Evolutionary conservation across 35 echinoderm and acorn worm genomes (phyloP).

Genomic region (Lytechinus pictus): DNA sequence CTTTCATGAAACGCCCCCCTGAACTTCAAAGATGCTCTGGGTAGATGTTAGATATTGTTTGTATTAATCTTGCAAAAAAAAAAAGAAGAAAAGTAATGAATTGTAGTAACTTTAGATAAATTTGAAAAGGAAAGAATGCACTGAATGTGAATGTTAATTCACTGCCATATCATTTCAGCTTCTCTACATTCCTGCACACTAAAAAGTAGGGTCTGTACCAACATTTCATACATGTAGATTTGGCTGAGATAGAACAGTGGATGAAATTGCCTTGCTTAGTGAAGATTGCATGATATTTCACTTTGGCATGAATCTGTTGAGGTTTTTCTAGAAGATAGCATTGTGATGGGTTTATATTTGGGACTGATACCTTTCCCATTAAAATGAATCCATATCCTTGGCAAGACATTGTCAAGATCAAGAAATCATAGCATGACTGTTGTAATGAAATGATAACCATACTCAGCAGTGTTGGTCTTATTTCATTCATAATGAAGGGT

Average conservation of each 20-base stretch:
- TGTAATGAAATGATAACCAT: too few relatives aligned
- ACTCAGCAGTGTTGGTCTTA: too few relatives aligned
- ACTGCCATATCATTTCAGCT: conserved; percentile 2
- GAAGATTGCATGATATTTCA: too few relatives aligned
- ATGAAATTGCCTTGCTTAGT: too few relatives aligned
- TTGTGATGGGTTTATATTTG: background rate
- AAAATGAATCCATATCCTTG: too few relatives aligned
- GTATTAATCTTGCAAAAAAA: too few relatives aligned
- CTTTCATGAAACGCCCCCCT: too few relatives aligned
- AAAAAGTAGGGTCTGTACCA: too few relatives aligned
- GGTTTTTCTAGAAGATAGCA: background rate
- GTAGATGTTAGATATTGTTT: background rate
- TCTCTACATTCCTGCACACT: background rate
- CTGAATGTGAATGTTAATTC: background rate
- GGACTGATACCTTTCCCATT: background rate
- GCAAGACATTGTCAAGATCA: too few relatives aligned
- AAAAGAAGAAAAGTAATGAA: background rate
- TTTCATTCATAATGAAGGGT: too few relatives aligned
- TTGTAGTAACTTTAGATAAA: background rate
- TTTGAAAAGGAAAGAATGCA: background rate
- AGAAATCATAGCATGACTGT: too few relatives aligned
- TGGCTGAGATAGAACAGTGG: background rate
- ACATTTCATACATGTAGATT: background rate
- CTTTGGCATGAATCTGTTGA: background rate
- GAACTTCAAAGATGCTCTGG: background rate